phyloP scores from a whole-genome alignment of 2,797 vertebrate species.

The Poliocrania exsul region DNA sequence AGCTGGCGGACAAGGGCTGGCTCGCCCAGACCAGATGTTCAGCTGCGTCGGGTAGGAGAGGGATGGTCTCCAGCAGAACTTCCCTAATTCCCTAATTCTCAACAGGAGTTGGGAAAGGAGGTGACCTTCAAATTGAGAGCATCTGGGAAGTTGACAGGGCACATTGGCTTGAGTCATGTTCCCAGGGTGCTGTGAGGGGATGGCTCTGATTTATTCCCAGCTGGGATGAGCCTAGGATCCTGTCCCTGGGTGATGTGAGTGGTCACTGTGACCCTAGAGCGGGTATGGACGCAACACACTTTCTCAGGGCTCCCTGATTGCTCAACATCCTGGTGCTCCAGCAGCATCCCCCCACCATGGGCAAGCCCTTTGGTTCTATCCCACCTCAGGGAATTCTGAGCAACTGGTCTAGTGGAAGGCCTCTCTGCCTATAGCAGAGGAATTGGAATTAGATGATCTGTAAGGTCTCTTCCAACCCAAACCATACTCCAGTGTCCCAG shows the following conservation, averaged over 20 bases:
- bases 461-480: neutral
- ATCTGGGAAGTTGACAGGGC: conserved; percentile 3
- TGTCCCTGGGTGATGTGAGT: rapidly evolving
- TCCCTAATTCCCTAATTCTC: neutral
- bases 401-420: no score
- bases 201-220: conserved; percentile 17
- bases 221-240: neutral
- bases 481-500: neutral
- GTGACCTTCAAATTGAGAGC: conserved; percentile 14
- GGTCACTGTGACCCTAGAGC: rapidly evolving
- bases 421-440: neutral
- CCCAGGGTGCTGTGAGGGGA: conserved; percentile 9
- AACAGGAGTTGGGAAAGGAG: neutral
- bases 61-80: neutral
- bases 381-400: neutral
- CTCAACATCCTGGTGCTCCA: neutral
- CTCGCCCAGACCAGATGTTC: conserved; percentile 53
- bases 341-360: neutral
- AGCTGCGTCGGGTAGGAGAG: neutral
- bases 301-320: rapidly evolving
- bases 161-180: neutral
- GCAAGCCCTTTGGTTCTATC: neutral
- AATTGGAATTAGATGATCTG: neutral
- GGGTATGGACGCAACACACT: neutral
- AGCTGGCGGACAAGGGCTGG: neutral